These are phyloP conservation scores for Monochamus saltuarius DNA, from an alignment of 1,140 invertebrate species.

Conservation along the genomic window DNA sequence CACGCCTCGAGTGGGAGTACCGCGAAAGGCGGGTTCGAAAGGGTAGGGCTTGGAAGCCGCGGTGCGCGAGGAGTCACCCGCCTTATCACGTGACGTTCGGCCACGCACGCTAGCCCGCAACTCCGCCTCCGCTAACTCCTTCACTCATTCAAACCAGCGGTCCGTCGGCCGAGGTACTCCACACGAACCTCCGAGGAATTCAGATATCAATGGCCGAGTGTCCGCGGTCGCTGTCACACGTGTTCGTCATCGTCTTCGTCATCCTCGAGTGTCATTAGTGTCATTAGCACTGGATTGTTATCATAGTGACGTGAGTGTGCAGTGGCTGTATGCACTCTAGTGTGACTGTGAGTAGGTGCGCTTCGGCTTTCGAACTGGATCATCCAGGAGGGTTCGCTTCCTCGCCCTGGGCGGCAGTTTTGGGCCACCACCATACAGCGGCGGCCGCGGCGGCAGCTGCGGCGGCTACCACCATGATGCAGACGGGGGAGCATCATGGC, in stretches of 20 bases:
- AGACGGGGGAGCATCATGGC: slow-evolving; percentile 53
- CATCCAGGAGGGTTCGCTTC: slow-evolving; percentile 67
- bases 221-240: slow-evolving; percentile 46
- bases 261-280: slow-evolving; percentile 22
- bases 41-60: slow-evolving; percentile 9
- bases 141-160: slow-evolving; percentile 38
- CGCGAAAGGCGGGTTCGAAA: slow-evolving; percentile 36
- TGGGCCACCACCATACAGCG: slow-evolving; percentile 62
- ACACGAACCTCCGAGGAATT: slow-evolving; percentile 26
- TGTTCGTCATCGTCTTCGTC: slow-evolving; percentile 15
- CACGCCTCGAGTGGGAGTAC: slow-evolving; percentile 22
- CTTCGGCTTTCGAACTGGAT: slow-evolving; percentile 57
- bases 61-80: slow-evolving; percentile 34
- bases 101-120: slow-evolving; percentile 37
- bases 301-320: slow-evolving; percentile 36
- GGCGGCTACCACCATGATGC: slow-evolving; percentile 66
- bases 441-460: slow-evolving; percentile 55
- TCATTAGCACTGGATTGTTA: not conserved
- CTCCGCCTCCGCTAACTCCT: slow-evolving; percentile 45
- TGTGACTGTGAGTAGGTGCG: slow-evolving; percentile 43
- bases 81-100: slow-evolving; percentile 42
- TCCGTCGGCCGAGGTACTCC: slow-evolving; percentile 12
- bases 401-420: slow-evolving; percentile 68
- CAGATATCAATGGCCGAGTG: slow-evolving; percentile 48
- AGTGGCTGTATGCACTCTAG: slow-evolving; percentile 58